These are phyloP conservation scores for Nysson spinosus DNA, from an alignment of 2,888 invertebrate species.

Conservation along the genomic window DNA sequence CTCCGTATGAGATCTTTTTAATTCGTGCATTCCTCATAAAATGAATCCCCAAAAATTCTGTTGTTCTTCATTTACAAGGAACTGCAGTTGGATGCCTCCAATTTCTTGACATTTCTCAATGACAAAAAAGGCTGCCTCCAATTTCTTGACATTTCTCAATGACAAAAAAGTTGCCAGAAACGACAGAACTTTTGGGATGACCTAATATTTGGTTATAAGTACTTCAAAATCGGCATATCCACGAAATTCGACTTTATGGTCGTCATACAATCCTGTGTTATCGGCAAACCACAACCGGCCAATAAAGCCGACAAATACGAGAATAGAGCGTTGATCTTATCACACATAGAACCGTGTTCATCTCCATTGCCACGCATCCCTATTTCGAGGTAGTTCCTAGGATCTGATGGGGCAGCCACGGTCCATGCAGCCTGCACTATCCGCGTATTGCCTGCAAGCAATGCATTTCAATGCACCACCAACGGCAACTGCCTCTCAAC, in stretches of 20 bases:
- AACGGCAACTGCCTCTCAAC: background rate
- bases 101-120: no score
- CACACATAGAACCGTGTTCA: conserved; percentile 22
- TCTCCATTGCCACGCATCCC: conserved; percentile 21
- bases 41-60: no score
- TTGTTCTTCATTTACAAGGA: no score
- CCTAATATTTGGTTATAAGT: no score
- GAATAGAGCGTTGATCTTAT: conserved; percentile 59
- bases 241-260: conserved; percentile 56
- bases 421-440: conserved; percentile 22
- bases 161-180: no score
- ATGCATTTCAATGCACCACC: conserved; percentile 60
- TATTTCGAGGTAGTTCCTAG: conserved; percentile 44
- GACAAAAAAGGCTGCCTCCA: no score
- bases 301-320: conserved; percentile 58
- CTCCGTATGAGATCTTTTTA: no score
- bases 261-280: conserved; percentile 62
- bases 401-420: conserved; percentile 24
- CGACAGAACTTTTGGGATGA: no score
- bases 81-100: no score
- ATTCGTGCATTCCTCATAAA: no score
- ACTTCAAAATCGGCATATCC: conserved; percentile 8
- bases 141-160: no score
- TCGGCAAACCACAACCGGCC: conserved; percentile 55
- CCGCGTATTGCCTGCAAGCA: conserved; percentile 35